Evolutionary conservation across 2,113 vertebrate genomes (phyloP).

Genomic region (Pelodiscus sinensis): DNA sequence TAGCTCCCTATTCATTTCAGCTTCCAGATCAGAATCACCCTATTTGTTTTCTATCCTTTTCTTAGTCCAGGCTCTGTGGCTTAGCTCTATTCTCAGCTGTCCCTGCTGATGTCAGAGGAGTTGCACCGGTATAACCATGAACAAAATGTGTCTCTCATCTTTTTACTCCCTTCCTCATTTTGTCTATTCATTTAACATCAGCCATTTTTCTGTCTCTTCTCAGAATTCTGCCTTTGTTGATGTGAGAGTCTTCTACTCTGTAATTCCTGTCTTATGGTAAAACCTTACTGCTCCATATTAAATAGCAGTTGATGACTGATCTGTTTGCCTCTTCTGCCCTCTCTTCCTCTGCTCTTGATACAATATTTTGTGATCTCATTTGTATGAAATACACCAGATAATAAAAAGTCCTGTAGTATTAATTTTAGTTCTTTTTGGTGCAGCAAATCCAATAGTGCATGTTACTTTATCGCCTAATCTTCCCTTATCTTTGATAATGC

Average conservation of each 20-base stretch:
- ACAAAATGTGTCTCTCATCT: conserved; percentile 42
- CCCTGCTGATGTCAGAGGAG: conserved; percentile 75
- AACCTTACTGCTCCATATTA: conserved; percentile 14
- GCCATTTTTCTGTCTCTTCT: conserved; percentile 17
- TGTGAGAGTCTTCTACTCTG: conserved; percentile 65
- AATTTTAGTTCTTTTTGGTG: conserved; percentile 63
- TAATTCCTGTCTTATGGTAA: conserved; percentile 71
- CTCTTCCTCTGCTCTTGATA: conserved; percentile 41
- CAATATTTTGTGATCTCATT: conserved; percentile 70
- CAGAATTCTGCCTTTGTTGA: conserved; percentile 25
- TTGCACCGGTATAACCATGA: conserved; percentile 69
- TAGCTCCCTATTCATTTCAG: conserved; percentile 30
- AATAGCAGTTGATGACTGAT: conserved; percentile 67
- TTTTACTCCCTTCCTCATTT: not conserved
- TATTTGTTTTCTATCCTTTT: conserved; percentile 69
- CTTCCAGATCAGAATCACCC: conserved; percentile 51
- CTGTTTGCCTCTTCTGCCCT: conserved; percentile 73
- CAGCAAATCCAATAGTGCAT: conserved; percentile 56
- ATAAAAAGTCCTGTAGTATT: conserved; percentile 59
- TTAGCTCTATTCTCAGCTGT: conserved; percentile 67
- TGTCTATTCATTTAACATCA: not conserved
- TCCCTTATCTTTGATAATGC: conserved; percentile 71
- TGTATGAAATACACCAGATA: conserved; percentile 59
- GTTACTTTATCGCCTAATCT: conserved; percentile 70
- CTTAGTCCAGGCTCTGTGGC: conserved; percentile 50